A percentile compares a stretch with the other conserved stretches of the same genome.
phyloP scores from a whole-genome alignment of 2,797 vertebrate species.

The Fringilla coelebs region DNA sequence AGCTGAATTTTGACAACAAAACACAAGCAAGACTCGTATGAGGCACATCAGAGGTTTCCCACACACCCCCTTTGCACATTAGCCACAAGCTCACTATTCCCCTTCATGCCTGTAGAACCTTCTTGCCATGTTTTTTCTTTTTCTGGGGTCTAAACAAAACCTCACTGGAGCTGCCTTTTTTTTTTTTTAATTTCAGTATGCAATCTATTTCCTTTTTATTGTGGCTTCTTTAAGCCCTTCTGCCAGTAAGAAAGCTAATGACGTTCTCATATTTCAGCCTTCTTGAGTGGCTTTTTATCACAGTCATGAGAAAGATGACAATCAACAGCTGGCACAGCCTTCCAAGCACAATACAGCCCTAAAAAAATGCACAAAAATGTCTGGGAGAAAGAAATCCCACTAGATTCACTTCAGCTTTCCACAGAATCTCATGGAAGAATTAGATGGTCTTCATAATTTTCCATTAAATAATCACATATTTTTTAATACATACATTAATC shows the following conservation, averaged over 20 bases:
- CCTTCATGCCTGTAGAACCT: background rate
- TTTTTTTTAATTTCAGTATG: background rate
- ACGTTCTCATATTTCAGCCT: constrained; percentile 51
- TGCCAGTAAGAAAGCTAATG: constrained; percentile 45
- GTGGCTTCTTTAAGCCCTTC: constrained; percentile 43
- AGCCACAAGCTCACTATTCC: background rate
- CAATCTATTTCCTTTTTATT: constrained; percentile 37
- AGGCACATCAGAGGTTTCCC: background rate
- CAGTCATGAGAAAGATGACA: constrained; percentile 52
- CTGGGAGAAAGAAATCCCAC: constrained; percentile 17
- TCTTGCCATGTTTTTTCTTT: background rate
- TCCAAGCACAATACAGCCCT: background rate
- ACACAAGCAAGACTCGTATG: background rate
- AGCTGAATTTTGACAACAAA: background rate
- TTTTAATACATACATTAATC: background rate
- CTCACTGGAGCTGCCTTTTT: background rate
- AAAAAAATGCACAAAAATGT: background rate
- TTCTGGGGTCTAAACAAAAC: background rate
- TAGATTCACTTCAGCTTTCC: background rate
- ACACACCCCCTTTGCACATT: background rate
- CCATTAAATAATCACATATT: constrained; percentile 15
- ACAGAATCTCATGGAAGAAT: background rate
- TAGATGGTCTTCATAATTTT: background rate
- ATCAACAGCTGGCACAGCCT: constrained; percentile 57
- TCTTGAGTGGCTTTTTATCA: constrained; percentile 65